A percentile compares a stretch with the other conserved stretches of the same genome.
Evolutionary conservation across 2,888 invertebrate genomes (phyloP).

Genomic region (Campoplex nolae): DNA sequence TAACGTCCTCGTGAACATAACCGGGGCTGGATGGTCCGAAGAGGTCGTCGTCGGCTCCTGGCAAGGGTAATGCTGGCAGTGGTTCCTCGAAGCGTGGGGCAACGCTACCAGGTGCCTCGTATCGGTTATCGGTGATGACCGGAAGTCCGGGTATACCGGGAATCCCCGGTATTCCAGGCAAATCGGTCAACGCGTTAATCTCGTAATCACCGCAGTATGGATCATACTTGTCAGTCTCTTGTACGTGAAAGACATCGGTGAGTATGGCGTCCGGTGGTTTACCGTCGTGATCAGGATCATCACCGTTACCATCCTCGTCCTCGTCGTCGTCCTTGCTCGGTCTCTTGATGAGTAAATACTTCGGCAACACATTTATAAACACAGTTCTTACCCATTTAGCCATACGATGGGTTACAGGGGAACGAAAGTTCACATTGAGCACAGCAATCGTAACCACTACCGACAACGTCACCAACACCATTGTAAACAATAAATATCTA

Average conservation of each 20-base stretch:
- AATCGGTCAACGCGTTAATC: constrained; percentile 85
- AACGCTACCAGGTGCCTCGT: constrained; percentile 86
- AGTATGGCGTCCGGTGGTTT: constrained; percentile 88
- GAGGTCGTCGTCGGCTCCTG: constrained; percentile 93
- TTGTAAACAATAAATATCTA: constrained; percentile 96
- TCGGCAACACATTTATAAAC: constrained; percentile 94
- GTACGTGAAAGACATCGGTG: constrained; percentile 91
- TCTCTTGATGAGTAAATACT: constrained; percentile 94
- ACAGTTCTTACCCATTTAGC: constrained; percentile 95
- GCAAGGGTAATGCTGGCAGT: constrained; percentile 89
- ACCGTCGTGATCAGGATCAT: constrained; percentile 84
- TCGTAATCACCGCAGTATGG: constrained; percentile 90
- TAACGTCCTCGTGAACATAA: constrained; percentile 87
- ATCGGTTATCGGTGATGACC: constrained; percentile 65
- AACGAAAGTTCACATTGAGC: constrained; percentile 96
- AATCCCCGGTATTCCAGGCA: constrained; percentile 65
- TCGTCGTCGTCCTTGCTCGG: constrained; percentile 91
- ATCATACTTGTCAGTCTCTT: constrained; percentile 89
- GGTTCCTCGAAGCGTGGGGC: constrained; percentile 87
- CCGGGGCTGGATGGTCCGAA: constrained; percentile 90
- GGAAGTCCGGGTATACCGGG: constrained; percentile 66
- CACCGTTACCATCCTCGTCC: constrained; percentile 86
- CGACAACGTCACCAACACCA: constrained; percentile 96
- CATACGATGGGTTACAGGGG: constrained; percentile 96
- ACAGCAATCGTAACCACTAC: constrained; percentile 97